phyloP scores from a whole-genome alignment of 2,113 vertebrate species.

The Azemiops feae region DNA sequence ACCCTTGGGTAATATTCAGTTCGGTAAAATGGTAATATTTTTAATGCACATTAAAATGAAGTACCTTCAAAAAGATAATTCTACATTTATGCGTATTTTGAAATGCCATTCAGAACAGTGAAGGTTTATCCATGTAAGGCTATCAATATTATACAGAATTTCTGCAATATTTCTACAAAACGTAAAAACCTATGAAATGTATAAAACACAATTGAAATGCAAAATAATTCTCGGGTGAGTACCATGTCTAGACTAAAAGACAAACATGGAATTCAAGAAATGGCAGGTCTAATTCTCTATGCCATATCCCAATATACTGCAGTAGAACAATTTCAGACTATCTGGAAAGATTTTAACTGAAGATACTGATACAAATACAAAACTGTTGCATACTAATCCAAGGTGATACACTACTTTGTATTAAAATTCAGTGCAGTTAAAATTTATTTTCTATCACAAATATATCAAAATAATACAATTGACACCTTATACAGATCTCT shows the following conservation, averaged over 20 bases:
- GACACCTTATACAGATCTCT: slow-evolving; percentile 15
- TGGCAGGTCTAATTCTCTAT: background rate
- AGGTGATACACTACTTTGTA: background rate
- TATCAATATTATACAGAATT: background rate
- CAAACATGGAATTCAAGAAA: background rate
- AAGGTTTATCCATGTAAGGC: background rate
- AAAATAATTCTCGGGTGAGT: background rate
- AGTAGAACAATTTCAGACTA: background rate
- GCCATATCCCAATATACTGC: background rate
- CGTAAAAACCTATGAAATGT: background rate
- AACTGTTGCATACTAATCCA: background rate
- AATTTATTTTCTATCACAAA: slow-evolving; percentile 24
- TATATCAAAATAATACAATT: slow-evolving; percentile 29
- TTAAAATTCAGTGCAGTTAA: background rate
- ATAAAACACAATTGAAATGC: background rate
- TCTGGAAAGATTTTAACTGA: background rate
- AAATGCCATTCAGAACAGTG: background rate
- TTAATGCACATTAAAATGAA: background rate
- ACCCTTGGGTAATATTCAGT: background rate
- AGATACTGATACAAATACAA: background rate
- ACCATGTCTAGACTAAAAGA: background rate
- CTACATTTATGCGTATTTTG: background rate
- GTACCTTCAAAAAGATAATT: background rate
- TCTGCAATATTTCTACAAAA: background rate
- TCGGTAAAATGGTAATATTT: background rate